phyloP scores from a whole-genome alignment of 2,888 invertebrate species.

The Chorisops tibialis region DNA sequence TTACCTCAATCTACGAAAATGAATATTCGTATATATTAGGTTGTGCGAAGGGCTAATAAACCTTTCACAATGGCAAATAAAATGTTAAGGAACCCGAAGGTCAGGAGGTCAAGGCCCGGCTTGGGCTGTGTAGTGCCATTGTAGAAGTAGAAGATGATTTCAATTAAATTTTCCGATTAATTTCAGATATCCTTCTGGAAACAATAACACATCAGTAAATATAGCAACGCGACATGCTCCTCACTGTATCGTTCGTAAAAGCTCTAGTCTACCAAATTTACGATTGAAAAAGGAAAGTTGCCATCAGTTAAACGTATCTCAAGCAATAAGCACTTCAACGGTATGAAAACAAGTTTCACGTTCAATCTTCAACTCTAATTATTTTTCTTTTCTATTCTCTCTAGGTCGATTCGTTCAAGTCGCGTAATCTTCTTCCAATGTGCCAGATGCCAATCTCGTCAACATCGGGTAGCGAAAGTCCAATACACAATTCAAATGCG shows the following conservation, averaged over 20 bases:
- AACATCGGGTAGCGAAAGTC: conserved; percentile 37
- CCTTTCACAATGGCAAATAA: too few species aligned
- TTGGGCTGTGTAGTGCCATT: too few species aligned
- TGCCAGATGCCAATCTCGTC: conserved; percentile 51
- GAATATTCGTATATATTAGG: too few species aligned
- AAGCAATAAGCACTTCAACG: conserved; percentile 66
- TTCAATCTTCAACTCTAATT: not conserved
- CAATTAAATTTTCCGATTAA: not conserved
- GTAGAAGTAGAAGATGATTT: too few species aligned
- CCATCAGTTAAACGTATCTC: conserved; percentile 51
- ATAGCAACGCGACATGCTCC: conserved; percentile 56
- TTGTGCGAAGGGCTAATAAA: too few species aligned
- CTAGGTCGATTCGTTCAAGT: conserved; percentile 43
- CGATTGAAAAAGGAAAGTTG: conserved; percentile 44
- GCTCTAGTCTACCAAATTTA: conserved; percentile 77
- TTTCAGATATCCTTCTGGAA: conserved; percentile 70
- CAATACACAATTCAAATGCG: conserved; percentile 36
- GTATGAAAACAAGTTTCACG: conserved; percentile 53
- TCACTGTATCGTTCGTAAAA: conserved; percentile 63
- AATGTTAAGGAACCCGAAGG: too few species aligned
- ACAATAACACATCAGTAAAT: conserved; percentile 61
- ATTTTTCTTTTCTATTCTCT: not conserved
- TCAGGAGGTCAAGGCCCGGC: too few species aligned
- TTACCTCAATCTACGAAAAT: too few species aligned
- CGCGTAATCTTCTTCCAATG: conserved; percentile 51